These are phyloP conservation scores for Hassar affinis DNA, from an alignment of 2,113 vertebrate species.

Conservation along the genomic window DNA sequence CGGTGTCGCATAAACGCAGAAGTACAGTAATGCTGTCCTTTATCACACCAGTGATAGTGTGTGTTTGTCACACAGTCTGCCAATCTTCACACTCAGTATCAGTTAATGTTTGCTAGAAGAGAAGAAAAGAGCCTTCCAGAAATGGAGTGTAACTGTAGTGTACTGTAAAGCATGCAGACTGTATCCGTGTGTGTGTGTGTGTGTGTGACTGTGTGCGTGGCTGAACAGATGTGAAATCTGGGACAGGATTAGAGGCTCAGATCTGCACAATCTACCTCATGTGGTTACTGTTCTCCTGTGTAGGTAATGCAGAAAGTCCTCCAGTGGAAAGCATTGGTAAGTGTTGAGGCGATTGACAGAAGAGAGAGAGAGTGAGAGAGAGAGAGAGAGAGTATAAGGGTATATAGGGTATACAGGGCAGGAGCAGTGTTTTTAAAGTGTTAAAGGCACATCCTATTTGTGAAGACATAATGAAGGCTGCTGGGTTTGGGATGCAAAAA, in stretches of 20 bases:
- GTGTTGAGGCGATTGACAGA: not conserved
- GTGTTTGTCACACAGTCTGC: not conserved
- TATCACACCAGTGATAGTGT: not conserved
- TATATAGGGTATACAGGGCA: too few relatives aligned
- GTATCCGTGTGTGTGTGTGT: not conserved
- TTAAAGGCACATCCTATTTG: not conserved
- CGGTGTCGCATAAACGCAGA: slow-evolving; percentile 25
- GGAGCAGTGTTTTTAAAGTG: not conserved
- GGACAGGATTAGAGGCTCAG: not conserved
- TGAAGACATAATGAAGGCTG: too few relatives aligned
- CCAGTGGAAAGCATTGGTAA: not conserved
- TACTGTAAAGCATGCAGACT: not conserved
- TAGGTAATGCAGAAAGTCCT: not conserved
- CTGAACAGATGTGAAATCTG: not conserved
- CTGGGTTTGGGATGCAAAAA: too few relatives aligned
- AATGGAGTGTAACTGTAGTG: not conserved
- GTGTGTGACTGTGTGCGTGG: not conserved
- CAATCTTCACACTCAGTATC: not conserved
- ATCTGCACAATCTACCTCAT: not conserved
- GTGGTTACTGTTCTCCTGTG: not conserved
- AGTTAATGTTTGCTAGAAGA: not conserved
- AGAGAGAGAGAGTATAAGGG: too few relatives aligned
- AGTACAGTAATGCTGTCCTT: not conserved
- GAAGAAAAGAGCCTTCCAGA: not conserved
- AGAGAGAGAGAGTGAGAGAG: not conserved